Base-by-base conservation (phyloP, 2,113 vertebrate genomes). In the Vimba vimba region DNA sequence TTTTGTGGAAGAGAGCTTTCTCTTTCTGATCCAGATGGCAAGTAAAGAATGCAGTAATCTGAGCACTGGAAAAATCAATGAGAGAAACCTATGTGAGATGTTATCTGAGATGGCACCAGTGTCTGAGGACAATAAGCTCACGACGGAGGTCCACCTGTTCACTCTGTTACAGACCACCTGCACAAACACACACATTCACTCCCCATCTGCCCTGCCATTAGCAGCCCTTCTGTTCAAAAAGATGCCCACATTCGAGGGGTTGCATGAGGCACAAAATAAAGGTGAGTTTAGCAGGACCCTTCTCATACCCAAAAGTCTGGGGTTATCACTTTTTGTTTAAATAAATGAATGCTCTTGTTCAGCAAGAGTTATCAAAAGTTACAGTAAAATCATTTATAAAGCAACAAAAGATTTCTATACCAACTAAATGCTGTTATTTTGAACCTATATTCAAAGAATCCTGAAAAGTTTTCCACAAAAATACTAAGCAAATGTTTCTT, bases 111-210 rank as follows among this genome's bases (percentile, higher is more conserved):
- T 76, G 21, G 10, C 62, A 50, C 17, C 19, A 47, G 60, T 19
- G 15, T 68, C 66, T 55, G 4, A 76, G 43, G 62, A 78, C 71
- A 87, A 85, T 62, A 81, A 30, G 25, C 4, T 82, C 25, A 64
- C n/a, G 3, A 60, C 7, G 39, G 50, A 73, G 36, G 50, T 23
- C 60, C 69, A 77, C 59, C 75, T 66, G 62, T 77, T 60, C 13
- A 64, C 10, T 64, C 55, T 9, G 4, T 68, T 30, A 86, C 57
- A 68, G 45, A 87, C 39, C 60, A 66, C 62, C 80, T 82, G 64
- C 79, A 77, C 17, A 78, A 62, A 87, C 84, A 81, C 77, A 74
- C 85, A 83, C 69, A 86, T 59, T 60, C 59, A 83, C 33, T 57
- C 33, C 66, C 73, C 85, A 83, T 84, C 77, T 75, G 75, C 64